Evolutionary conservation across 2,888 invertebrate species (phyloP).

Genomic region (Pristionchus japonicus): DNA sequence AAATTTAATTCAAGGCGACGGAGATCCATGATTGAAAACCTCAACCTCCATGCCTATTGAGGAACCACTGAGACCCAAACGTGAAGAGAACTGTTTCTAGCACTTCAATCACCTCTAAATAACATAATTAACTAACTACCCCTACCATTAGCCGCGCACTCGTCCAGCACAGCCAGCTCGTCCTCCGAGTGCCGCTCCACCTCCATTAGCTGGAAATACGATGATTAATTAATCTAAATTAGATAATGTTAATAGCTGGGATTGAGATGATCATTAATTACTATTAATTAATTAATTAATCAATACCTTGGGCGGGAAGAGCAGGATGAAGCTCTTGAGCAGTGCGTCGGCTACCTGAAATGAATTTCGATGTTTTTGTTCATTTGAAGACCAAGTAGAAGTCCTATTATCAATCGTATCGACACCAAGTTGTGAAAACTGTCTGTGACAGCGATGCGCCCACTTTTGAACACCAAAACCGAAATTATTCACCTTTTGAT

Average conservation of each 20-base stretch:
- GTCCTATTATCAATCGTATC: too few species aligned
- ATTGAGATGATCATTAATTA: too few species aligned
- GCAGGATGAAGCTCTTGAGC: constrained; percentile 45
- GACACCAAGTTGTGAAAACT: too few species aligned
- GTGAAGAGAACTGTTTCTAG: neutral
- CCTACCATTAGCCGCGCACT: constrained; percentile 40
- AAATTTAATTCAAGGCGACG: too few species aligned
- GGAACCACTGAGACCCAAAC: neutral
- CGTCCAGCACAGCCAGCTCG: constrained; percentile 56
- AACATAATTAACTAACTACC: neutral
- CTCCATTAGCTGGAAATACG: constrained; percentile 54
- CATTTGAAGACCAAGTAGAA: too few species aligned
- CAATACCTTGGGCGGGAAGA: constrained; percentile 45
- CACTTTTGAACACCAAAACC: too few species aligned
- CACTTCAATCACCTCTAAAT: neutral
- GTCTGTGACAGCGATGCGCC: too few species aligned
- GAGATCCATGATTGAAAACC: neutral
- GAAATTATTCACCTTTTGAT: too few species aligned
- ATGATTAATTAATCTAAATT: neutral
- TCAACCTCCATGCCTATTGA: neutral
- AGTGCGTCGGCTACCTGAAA: constrained; percentile 32
- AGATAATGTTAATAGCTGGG: too few species aligned
- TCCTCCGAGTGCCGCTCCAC: constrained; percentile 58
- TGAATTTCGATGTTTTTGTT: neutral
- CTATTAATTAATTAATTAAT: neutral